Percentiles rank a stretch among this genome's conserved stretches.
phyloP scores from a whole-genome alignment of 1,140 invertebrate genomes.

The Procambarus virginalis region DNA sequence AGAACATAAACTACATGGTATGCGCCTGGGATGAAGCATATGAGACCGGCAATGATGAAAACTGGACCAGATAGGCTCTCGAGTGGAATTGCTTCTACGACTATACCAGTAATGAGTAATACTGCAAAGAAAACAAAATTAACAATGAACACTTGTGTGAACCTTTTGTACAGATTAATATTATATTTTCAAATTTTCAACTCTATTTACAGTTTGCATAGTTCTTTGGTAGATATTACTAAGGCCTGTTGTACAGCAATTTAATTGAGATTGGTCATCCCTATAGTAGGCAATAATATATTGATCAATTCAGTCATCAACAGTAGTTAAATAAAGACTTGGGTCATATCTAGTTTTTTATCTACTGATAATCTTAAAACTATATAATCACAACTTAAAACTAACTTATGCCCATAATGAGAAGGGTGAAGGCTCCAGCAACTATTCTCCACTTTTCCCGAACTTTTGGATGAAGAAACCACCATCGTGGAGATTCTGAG shows the following conservation, averaged over 20 bases:
- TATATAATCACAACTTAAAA: not conserved
- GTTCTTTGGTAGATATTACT: no score
- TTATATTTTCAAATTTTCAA: no score
- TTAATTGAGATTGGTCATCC: no score
- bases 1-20: constrained; percentile 90
- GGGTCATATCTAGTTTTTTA: no score
- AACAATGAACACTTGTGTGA: not conserved
- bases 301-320: no score
- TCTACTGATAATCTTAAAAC: no score
- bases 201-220: no score
- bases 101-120: constrained; percentile 82
- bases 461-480: constrained; percentile 88
- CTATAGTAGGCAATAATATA: no score
- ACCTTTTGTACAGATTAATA: not conserved
- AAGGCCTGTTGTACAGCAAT: no score
- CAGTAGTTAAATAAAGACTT: no score
- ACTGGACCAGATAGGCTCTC: constrained; percentile 85
- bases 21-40: constrained; percentile 79
- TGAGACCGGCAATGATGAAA: constrained; percentile 83
- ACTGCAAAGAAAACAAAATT: constrained; percentile 67
- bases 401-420: constrained; percentile 84
- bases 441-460: constrained; percentile 90
- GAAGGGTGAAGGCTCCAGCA: constrained; percentile 83
- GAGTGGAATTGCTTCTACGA: constrained; percentile 79
- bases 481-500: constrained; percentile 72